A percentile compares a stretch with the other conserved stretches of the same genome.
These are phyloP conservation scores for Pristiophorus japonicus DNA, from an alignment of 2,113 vertebrate species.

Conservation along the genomic window DNA sequence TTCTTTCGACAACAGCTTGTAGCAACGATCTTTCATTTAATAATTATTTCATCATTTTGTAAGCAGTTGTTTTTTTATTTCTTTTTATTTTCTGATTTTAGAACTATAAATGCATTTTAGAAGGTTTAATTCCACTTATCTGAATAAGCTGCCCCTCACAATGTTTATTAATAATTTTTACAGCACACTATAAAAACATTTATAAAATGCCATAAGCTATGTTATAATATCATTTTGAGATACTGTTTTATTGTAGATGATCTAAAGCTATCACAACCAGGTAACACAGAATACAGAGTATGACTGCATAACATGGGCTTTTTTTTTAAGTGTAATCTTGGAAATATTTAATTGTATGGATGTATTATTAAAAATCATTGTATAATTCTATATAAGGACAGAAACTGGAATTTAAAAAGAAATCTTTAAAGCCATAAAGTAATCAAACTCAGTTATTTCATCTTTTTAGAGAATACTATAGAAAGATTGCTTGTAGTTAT, in stretches of 20 bases:
- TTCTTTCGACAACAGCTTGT: background rate
- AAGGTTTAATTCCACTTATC: background rate
- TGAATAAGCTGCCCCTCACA: background rate
- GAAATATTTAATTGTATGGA: conserved; percentile 5
- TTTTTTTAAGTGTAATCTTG: background rate
- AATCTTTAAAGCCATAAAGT: background rate
- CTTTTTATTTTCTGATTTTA: background rate
- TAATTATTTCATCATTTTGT: background rate
- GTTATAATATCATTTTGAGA: background rate
- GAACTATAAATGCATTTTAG: background rate
- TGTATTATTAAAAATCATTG: background rate
- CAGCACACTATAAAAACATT: background rate
- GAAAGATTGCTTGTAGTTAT: background rate
- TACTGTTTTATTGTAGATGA: background rate
- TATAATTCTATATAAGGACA: background rate
- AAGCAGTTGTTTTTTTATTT: background rate
- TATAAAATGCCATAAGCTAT: background rate
- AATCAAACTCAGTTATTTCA: background rate
- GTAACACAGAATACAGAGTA: background rate
- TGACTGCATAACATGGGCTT: background rate
- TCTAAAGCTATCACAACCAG: background rate
- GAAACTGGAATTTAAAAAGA: background rate
- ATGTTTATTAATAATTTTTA: background rate
- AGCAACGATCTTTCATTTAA: background rate
- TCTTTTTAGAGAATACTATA: no score